A percentile compares a stretch with the other conserved stretches of the same genome.
phyloP scores from a whole-genome alignment of 2,888 invertebrate species.

The Drosophila nr. fundita region DNA sequence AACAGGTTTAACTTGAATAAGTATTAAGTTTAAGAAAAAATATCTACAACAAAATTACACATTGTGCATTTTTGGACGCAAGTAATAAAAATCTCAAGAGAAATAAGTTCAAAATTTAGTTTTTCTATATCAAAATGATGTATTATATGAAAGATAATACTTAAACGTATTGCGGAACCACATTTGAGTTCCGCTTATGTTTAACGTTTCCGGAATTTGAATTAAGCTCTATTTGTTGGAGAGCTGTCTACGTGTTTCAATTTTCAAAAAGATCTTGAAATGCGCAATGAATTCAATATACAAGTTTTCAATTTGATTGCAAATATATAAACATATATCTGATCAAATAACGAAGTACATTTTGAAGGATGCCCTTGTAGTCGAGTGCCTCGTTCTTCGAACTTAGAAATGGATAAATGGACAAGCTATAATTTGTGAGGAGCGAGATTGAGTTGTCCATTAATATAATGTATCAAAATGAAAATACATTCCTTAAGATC shows the following conservation, averaged over 20 bases:
- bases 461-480: background rate
- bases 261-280: slow-evolving; percentile 6
- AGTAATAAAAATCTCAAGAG: slow-evolving; percentile 51
- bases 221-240: background rate
- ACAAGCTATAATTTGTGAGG: background rate
- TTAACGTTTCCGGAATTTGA: slow-evolving; percentile 7
- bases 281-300: background rate
- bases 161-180: slow-evolving; percentile 4
- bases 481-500: background rate
- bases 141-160: background rate
- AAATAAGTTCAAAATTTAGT: slow-evolving; percentile 23
- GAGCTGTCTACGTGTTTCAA: slow-evolving; percentile 16
- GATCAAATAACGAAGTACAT: background rate
- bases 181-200: slow-evolving; percentile 4
- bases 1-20: slow-evolving; percentile 70
- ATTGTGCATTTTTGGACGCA: slow-evolving; percentile 46
- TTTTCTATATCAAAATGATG: background rate
- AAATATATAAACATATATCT: background rate
- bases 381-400: background rate
- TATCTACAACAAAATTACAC: slow-evolving; percentile 21
- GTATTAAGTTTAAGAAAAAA: slow-evolving; percentile 42
- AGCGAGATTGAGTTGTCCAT: background rate
- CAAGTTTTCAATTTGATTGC: background rate
- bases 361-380: background rate
- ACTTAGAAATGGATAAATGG: background rate